These are phyloP conservation scores for Lethrus apterus DNA, from an alignment of 1,140 invertebrate species.

Conservation along the genomic window DNA sequence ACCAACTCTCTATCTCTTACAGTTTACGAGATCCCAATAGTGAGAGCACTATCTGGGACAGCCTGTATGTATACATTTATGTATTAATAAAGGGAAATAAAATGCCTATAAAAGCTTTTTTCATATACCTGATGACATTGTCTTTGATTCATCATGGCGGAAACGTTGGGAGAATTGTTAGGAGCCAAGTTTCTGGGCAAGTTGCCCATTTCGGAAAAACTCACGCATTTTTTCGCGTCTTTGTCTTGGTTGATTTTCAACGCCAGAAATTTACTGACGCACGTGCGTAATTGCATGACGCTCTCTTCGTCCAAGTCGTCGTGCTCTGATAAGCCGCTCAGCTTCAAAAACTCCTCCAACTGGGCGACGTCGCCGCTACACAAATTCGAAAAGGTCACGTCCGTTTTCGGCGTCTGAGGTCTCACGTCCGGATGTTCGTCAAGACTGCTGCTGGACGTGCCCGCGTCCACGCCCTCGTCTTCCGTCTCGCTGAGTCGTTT, in stretches of 20 bases:
- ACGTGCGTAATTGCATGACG: conserved; percentile 59
- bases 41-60: no score
- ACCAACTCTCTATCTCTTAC: no score
- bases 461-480: conserved; percentile 46
- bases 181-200: conserved; percentile 46
- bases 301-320: conserved; percentile 58
- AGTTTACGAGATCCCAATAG: no score
- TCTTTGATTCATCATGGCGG: conserved; percentile 48
- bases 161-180: conserved; percentile 66
- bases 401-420: conserved; percentile 26
- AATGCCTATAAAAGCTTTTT: no score
- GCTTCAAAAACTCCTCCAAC: conserved; percentile 65
- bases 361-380: conserved; percentile 59
- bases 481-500: conserved; percentile 51
- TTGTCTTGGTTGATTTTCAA: conserved; percentile 52
- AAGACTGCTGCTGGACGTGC: conserved; percentile 39
- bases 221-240: conserved; percentile 59
- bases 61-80: no score
- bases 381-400: conserved; percentile 39
- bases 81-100: no score
- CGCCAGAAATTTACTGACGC: conserved; percentile 56
- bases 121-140: conserved; percentile 24
- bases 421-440: conserved; percentile 45
- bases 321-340: conserved; percentile 59
- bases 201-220: conserved; percentile 52